Evolutionary conservation across 2,113 vertebrate genomes (phyloP).

Genomic region (Laticauda colubrina): DNA sequence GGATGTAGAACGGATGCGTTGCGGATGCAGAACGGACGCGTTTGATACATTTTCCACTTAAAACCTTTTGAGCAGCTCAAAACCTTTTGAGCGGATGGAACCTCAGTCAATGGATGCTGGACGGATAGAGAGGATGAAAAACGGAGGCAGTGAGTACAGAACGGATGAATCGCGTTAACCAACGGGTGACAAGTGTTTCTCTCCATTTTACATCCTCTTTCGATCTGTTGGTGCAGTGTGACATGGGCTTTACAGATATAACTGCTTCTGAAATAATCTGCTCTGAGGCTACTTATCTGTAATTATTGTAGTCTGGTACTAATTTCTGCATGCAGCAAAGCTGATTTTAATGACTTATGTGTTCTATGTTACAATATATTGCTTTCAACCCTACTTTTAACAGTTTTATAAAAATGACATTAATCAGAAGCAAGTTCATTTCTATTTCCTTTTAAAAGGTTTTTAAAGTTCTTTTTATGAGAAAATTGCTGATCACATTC

Average conservation of each 20-base stretch:
- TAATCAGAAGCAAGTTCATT: background rate
- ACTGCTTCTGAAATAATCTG: conserved; percentile 52
- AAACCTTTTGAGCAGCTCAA: no score
- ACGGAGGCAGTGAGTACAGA: no score
- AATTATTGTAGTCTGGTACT: conserved; percentile 33
- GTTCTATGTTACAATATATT: background rate
- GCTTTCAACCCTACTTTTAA: background rate
- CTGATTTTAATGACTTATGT: conserved; percentile 54
- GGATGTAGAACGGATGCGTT: no score
- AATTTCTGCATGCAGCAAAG: conserved; percentile 50
- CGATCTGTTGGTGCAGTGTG: no score
- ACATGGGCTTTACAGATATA: conserved; percentile 18
- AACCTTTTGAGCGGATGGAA: no score
- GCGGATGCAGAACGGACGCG: no score
- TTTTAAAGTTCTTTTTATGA: background rate
- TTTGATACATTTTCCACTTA: no score
- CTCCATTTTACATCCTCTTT: no score
- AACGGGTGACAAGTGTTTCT: no score
- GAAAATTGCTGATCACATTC: background rate
- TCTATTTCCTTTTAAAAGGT: background rate
- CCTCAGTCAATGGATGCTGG: no score
- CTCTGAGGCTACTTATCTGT: conserved; percentile 18
- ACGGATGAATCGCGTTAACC: no score
- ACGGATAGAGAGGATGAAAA: no score
- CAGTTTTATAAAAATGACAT: background rate